Conservation (phyloP, 2,888 invertebrate species). For the Dryobotodes eremita region DNA sequence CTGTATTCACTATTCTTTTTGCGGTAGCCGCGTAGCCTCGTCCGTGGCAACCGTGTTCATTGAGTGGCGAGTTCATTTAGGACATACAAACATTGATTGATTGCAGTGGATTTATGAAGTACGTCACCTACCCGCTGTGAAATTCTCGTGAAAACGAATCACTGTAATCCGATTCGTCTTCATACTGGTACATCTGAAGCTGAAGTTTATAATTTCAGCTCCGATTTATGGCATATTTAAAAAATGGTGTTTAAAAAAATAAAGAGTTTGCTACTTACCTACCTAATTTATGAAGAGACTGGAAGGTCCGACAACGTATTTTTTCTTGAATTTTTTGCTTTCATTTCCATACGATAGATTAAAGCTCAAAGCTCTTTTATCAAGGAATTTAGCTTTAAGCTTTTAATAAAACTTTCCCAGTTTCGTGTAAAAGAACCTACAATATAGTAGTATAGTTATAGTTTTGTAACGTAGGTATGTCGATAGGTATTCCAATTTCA, state of each 20-base stretch:
- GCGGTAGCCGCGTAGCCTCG: not conserved
- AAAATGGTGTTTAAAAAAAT: too few species aligned
- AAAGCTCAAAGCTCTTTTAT: slow-evolving; percentile 25
- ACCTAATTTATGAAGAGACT: not conserved
- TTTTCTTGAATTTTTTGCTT: not conserved
- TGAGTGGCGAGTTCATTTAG: slow-evolving; percentile 57
- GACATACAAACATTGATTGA: slow-evolving; percentile 60
- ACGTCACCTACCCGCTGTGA: slow-evolving; percentile 8
- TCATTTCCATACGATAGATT: slow-evolving; percentile 3
- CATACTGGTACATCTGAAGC: not conserved
- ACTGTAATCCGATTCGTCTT: slow-evolving; percentile 6
- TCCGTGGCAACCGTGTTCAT: slow-evolving; percentile 35
- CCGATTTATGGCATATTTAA: too few species aligned
- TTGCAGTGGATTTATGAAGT: slow-evolving; percentile 43
- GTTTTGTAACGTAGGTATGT: not conserved
- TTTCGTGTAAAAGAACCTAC: not conserved
- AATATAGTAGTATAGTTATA: too few species aligned
- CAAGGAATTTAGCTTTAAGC: not conserved
- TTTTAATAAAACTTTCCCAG: not conserved
- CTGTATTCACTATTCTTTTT: slow-evolving; percentile 22
- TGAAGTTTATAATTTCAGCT: not conserved
- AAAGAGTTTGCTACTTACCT: not conserved
- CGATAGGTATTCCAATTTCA: not conserved
- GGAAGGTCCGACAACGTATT: not conserved
- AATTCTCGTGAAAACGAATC: slow-evolving; percentile 17